Base-by-base conservation (phyloP, 2,888 invertebrate species). In the Melinopterus prodromus region DNA sequence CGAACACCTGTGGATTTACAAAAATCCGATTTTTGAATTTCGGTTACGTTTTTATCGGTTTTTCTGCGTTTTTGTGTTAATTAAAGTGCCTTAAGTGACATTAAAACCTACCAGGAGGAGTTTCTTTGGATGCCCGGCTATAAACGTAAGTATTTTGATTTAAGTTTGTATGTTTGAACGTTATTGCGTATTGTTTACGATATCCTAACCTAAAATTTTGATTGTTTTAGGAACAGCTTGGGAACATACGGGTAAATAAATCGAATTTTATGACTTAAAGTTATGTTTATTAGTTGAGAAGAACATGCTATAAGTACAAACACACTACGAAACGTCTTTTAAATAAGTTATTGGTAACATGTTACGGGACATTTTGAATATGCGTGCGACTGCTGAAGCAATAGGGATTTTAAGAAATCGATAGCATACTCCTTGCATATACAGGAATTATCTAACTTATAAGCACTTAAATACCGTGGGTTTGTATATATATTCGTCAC, bases 401-500 rank as follows among this genome's bases (percentile, higher is more conserved):
- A 74, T 36, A 74, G 0, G n/a, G 35, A 26, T 74, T 74, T 74
- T 26, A 74, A 35, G 37, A 36, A 74, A 9, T 74, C 74, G 6
- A n/a, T n/a, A 12, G 37, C n/a, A 74, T 74, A n/a, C 7, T 74
- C 26, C 7, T 36, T 36, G 36, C 74, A 74, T 16, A 74, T 36
- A 74, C 74, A 74, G n/a, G 7, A 35, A 74, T 74, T 74, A 36
- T 16, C 74, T 16, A 12, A 6, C 7, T 71, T 74, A 36, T 35
- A 35, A n/a, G 0, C 35, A 9, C 16, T 74, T 35, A 36, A 74
- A 74, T 14, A 26, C 16, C 36, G 35, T 7, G 36, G 74, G 7
- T 78, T 80, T 16, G 85, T 84, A 77, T 84, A 84, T 78, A 84
- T 81, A 77, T 88, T 87, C 26, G 82, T 82, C 75, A 84, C 81